Percentiles rank a stretch among this genome's conserved stretches.
These are phyloP conservation scores for Pedicia rivosa DNA, from an alignment of 2,888 invertebrate species.

Conservation along the genomic window DNA sequence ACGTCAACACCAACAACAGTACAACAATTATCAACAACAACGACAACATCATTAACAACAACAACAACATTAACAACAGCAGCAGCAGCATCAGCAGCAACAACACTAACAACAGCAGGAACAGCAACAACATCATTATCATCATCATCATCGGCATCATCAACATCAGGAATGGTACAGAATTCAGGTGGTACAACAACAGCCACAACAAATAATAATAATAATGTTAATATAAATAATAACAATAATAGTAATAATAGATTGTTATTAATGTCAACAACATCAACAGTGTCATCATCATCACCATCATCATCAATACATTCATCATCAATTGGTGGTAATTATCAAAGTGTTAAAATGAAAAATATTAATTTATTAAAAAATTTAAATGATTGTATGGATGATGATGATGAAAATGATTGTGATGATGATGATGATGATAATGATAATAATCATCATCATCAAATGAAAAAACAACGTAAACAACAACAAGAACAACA, in stretches of 20 bases:
- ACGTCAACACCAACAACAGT: background rate
- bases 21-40: no score
- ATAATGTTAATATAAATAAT: background rate
- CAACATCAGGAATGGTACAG: background rate
- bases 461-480: background rate
- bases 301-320: background rate
- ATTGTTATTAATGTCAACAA: no score
- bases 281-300: background rate
- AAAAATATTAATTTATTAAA: no score
- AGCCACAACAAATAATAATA: slow-evolving; percentile 1
- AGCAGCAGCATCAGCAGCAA: background rate
- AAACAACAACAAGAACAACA: background rate
- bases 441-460: slow-evolving; percentile 4
- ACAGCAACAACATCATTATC: background rate
- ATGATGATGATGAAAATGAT: slow-evolving; percentile 5
- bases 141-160: background rate
- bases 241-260: background rate
- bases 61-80: background rate
- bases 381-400: background rate
- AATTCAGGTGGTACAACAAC: background rate
- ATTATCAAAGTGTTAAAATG: background rate
- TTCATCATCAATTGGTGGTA: background rate
- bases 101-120: background rate
- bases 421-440: slow-evolving; percentile 7
- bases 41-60: no score